Percentiles rank a stretch among this genome's conserved stretches.
These are phyloP conservation scores for Macropis europaea DNA, from an alignment of 2,888 invertebrate genomes.

Conservation along the genomic window DNA sequence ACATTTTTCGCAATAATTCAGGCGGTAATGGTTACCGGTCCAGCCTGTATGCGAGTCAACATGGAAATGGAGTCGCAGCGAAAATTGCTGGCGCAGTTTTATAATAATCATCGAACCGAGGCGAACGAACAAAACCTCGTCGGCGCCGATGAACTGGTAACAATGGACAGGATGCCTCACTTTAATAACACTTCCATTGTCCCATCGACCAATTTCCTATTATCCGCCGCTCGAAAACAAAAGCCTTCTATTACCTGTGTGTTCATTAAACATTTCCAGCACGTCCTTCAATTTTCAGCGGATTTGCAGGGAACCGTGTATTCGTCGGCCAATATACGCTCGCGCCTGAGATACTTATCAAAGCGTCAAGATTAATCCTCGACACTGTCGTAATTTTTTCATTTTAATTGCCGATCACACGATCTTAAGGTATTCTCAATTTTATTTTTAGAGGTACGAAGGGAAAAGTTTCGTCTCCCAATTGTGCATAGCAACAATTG, in stretches of 20 bases:
- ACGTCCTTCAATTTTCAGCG: conserved; percentile 11
- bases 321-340: background rate
- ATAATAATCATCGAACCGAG: background rate
- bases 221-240: conserved; percentile 30
- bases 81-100: background rate
- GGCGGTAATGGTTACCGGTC: too few species aligned
- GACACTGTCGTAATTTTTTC: too few species aligned
- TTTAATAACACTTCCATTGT: conserved; percentile 34
- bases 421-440: too few species aligned
- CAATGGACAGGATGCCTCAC: conserved; percentile 19
- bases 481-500: too few species aligned
- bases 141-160: conserved; percentile 2
- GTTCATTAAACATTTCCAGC: conserved; percentile 39
- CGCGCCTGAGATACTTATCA: too few species aligned
- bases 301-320: background rate
- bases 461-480: too few species aligned
- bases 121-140: background rate
- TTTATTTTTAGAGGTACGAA: too few species aligned
- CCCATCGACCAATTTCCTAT: conserved; percentile 31
- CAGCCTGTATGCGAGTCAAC: too few species aligned
- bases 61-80: background rate
- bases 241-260: conserved; percentile 14
- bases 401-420: conserved; percentile 33
- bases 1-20: too few species aligned
- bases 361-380: too few species aligned